Conservation (phyloP, 2,797 vertebrate species). For the Staurois parvus region DNA sequence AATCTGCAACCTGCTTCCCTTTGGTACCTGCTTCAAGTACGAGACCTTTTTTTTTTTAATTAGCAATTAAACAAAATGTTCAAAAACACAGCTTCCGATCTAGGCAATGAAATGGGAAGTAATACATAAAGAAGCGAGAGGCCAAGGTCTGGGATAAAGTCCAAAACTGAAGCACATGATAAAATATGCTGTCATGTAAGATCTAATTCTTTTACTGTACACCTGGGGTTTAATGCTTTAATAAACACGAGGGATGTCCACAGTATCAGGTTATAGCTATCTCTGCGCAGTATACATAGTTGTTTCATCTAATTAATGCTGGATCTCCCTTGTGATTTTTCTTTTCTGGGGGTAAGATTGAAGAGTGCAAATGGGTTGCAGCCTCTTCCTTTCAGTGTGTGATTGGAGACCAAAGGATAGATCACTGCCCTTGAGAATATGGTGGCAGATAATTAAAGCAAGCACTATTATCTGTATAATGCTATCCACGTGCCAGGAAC, state of each 20-base stretch:
- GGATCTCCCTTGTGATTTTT: conserved; percentile 33
- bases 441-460: conserved; percentile 44
- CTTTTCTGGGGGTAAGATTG: conserved; percentile 24
- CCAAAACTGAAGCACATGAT: conserved; percentile 47
- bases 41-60: conserved; percentile 52
- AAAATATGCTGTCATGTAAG: conserved; percentile 40
- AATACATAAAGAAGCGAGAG: conserved; percentile 44
- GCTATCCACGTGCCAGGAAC: conserved; percentile 2
- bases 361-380: conserved; percentile 26
- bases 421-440: conserved; percentile 34
- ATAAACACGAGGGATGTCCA: conserved; percentile 47
- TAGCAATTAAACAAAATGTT: conserved; percentile 54
- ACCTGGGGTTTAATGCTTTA: conserved; percentile 46
- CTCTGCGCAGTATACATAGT: conserved; percentile 4
- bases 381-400: conserved; percentile 24
- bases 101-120: conserved; percentile 5
- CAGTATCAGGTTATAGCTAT: conserved; percentile 17
- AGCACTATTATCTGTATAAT: conserved; percentile 21
- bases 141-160: conserved; percentile 51
- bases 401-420: conserved; percentile 26
- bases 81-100: conserved; percentile 47
- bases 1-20: conserved; percentile 32
- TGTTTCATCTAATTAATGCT: conserved; percentile 39
- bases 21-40: conserved; percentile 49
- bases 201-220: conserved; percentile 47